Evolutionary conservation across 2,113 vertebrate species (phyloP).

Genomic region (Heterochromis multidens): DNA sequence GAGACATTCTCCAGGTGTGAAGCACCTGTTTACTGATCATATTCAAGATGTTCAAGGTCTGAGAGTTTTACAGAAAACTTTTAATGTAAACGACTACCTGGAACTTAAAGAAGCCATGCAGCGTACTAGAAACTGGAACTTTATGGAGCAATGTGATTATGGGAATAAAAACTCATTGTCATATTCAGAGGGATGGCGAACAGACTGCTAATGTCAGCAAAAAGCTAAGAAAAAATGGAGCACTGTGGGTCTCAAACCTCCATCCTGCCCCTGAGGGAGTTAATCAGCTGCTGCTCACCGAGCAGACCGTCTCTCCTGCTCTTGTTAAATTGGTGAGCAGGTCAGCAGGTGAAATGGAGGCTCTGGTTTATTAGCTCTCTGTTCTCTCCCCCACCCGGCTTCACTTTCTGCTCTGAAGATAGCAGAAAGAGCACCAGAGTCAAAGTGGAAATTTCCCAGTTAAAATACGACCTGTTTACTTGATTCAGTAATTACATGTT

Average conservation of each 20-base stretch:
- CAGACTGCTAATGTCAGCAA: neutral
- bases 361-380: neutral
- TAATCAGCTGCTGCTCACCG: neutral
- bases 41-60: neutral
- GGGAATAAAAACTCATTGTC: neutral
- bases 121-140: neutral
- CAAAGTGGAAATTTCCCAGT: neutral
- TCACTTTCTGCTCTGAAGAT: neutral
- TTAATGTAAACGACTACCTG: rapidly evolving
- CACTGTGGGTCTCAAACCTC: neutral
- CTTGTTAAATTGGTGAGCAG: neutral
- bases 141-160: neutral
- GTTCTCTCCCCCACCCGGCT: neutral
- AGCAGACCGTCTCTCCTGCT: neutral
- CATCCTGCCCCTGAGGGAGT: neutral
- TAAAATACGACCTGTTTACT: neutral
- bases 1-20: neutral
- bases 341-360: slow-evolving; percentile 3
- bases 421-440: neutral
- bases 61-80: neutral
- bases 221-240: neutral
- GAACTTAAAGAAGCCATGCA: neutral
- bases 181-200: neutral
- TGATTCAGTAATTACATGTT: neutral
- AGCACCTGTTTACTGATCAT: neutral